Evolutionary conservation across 1,140 invertebrate species (phyloP).

Genomic region (Lepidotrigona ventralis): DNA sequence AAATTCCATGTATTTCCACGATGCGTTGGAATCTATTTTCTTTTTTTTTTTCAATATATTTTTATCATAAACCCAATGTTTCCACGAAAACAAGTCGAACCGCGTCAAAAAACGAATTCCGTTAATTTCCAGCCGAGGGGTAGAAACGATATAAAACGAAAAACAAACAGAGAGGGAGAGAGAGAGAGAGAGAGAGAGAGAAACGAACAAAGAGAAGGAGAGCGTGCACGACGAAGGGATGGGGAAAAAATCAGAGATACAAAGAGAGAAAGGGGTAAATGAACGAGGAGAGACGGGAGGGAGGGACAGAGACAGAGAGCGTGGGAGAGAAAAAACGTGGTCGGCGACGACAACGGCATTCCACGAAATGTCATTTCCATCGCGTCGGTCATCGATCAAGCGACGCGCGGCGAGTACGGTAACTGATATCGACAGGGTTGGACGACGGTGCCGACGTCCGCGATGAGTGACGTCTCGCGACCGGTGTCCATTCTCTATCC

Average conservation of each 20-base stretch:
- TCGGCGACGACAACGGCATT: conserved; percentile 56
- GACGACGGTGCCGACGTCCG: conserved; percentile 51
- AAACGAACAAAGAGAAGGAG: neutral
- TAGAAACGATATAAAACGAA: neutral
- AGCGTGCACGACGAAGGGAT: neutral
- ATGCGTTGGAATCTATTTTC: neutral
- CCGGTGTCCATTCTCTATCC: conserved; percentile 50
- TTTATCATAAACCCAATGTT: neutral
- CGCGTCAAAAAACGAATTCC: neutral
- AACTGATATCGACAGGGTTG: conserved; percentile 66
- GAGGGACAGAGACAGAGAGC: neutral
- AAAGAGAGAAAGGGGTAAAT: neutral
- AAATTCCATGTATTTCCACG: neutral
- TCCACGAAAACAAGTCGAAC: neutral
- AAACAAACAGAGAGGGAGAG: neutral
- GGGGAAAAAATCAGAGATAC: conserved; percentile 8
- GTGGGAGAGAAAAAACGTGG: conserved; percentile 12
- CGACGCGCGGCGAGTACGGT: conserved; percentile 54
- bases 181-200: neutral
- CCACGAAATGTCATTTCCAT: conserved; percentile 65
- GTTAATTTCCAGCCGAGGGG: neutral
- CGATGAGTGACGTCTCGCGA: conserved; percentile 55
- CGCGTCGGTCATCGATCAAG: conserved; percentile 64
- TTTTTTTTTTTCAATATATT: neutral
- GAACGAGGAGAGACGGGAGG: no score